Conservation (phyloP, 1,140 invertebrate genomes). For the Rhizoglyphus robini region DNA sequence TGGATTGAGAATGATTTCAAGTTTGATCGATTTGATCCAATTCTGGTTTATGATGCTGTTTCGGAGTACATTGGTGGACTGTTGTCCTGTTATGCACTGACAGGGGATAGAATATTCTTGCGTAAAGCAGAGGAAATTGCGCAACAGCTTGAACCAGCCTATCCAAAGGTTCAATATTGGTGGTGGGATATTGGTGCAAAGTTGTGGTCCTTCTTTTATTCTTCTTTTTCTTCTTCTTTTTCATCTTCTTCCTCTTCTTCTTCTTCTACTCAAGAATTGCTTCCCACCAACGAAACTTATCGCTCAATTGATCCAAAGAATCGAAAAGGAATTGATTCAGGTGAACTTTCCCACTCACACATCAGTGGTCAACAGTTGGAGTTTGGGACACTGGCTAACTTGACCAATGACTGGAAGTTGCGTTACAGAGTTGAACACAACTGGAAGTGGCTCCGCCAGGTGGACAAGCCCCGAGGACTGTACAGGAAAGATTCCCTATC, state of each 20-base stretch:
- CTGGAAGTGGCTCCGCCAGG: background rate
- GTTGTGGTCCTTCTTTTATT: background rate
- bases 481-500: background rate
- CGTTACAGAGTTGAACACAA: background rate
- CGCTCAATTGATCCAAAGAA: background rate
- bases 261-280: too few relatives aligned
- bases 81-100: background rate
- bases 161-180: background rate
- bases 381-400: background rate
- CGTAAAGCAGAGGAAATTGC: background rate
- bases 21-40: background rate
- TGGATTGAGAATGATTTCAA: background rate
- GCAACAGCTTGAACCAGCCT: background rate
- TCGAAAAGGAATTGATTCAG: background rate
- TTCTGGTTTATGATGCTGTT: background rate
- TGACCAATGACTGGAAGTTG: background rate
- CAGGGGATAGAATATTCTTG: background rate
- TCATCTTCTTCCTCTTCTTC: background rate
- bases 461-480: background rate
- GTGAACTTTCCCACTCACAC: background rate
- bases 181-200: background rate
- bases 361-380: background rate
- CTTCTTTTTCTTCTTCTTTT: background rate
- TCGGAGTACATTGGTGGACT: background rate
- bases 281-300: too few relatives aligned